These are phyloP conservation scores for Astur gentilis DNA, from an alignment of 2,113 vertebrate species.

Conservation along the genomic window DNA sequence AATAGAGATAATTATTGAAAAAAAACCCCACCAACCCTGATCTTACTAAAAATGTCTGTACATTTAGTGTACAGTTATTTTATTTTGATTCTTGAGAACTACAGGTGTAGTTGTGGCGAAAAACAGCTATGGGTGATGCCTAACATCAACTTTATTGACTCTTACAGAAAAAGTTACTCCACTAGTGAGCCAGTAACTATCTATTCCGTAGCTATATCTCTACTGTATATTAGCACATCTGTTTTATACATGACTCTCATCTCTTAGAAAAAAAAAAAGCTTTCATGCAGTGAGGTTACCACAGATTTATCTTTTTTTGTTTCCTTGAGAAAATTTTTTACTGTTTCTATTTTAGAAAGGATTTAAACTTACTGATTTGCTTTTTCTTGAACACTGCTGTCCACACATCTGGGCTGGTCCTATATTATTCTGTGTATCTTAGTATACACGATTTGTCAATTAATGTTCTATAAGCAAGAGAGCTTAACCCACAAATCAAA, in stretches of 20 bases:
- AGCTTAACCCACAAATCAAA: neutral
- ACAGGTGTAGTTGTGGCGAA: neutral
- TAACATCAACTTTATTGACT: neutral
- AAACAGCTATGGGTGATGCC: neutral
- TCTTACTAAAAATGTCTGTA: neutral
- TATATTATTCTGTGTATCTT: neutral
- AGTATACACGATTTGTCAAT: neutral
- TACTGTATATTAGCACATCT: neutral
- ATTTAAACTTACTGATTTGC: neutral
- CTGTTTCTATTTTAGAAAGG: neutral
- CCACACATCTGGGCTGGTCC: neutral
- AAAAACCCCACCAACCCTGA: rapidly evolving
- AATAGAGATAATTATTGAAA: neutral
- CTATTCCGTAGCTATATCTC: neutral
- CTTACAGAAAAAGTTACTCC: neutral
- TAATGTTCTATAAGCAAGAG: neutral
- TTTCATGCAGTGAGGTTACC: neutral
- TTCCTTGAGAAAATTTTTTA: neutral
- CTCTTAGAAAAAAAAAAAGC: neutral
- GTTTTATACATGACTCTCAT: neutral
- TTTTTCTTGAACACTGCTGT: neutral
- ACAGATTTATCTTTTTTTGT: neutral
- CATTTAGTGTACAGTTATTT: neutral
- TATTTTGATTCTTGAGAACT: neutral
- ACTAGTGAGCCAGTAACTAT: neutral